A percentile compares a stretch with the other conserved stretches of the same genome.
These are phyloP conservation scores for Nothocercus nigrocapillus DNA, from an alignment of 2,113 vertebrate genomes.

Conservation along the genomic window DNA sequence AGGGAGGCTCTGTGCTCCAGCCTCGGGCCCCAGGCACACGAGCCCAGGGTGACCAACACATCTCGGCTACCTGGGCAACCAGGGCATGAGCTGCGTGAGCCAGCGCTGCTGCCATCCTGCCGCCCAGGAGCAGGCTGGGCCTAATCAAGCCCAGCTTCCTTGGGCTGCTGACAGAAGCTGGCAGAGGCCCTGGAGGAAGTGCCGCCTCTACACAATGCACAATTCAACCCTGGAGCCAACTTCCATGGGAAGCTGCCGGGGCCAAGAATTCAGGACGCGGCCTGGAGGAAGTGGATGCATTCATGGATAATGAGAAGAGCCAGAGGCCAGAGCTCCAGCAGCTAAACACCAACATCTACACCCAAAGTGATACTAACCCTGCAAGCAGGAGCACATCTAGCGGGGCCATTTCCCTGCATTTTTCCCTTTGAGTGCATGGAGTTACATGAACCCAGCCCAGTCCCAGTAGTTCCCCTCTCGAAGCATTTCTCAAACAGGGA, in stretches of 20 bases:
- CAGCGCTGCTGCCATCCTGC: not conserved
- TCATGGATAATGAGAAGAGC: conserved; percentile 1
- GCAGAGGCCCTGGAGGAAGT: not conserved
- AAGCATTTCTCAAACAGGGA: not conserved
- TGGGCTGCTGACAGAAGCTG: not conserved
- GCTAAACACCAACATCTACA: conserved; percentile 33
- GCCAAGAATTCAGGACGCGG: conserved; percentile 57
- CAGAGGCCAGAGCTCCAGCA: not conserved
- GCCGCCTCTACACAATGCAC: not conserved
- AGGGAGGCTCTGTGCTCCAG: not conserved
- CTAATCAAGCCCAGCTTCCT: rapidly evolving
- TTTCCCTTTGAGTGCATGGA: not conserved
- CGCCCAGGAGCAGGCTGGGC: not conserved
- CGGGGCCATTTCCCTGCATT: not conserved
- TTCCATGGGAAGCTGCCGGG: not conserved
- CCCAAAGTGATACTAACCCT: not conserved
- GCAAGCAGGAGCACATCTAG: not conserved
- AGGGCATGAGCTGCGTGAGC: not conserved
- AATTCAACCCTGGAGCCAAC: not conserved
- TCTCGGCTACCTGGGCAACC: not conserved
- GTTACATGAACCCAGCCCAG: not conserved
- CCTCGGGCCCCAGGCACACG: not conserved
- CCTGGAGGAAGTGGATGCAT: not conserved
- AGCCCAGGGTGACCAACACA: not conserved
- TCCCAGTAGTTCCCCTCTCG: not conserved